These are phyloP conservation scores for Mycetomoellerius zeteki DNA, from an alignment of 1,140 invertebrate species.

Conservation along the genomic window DNA sequence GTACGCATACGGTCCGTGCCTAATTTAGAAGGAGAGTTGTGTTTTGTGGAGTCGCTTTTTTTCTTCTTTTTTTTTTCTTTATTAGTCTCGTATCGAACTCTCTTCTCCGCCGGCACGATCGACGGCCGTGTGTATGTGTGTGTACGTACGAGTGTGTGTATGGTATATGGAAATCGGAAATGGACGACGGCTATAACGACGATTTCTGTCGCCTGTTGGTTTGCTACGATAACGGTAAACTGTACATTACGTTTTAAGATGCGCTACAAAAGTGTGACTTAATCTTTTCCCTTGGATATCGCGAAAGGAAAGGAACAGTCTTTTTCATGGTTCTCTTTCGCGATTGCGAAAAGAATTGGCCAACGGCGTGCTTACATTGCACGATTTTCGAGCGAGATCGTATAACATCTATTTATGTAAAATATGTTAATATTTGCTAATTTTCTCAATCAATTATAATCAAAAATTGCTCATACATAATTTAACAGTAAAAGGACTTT, in stretches of 20 bases:
- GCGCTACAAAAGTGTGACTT: constrained; percentile 53
- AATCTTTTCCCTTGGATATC: constrained; percentile 53
- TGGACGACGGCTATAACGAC: constrained; percentile 30
- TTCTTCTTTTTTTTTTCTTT: background rate
- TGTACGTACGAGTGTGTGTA: background rate
- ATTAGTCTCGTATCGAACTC: constrained; percentile 51
- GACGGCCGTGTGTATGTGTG: background rate
- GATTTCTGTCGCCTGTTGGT: background rate
- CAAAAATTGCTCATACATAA: background rate
- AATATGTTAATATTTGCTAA: background rate
- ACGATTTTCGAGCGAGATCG: constrained; percentile 16
- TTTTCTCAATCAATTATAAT: background rate
- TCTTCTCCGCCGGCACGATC: constrained; percentile 64
- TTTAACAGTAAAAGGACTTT: background rate
- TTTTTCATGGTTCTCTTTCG: constrained; percentile 43
- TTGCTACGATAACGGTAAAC: constrained; percentile 38
- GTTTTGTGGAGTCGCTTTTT: constrained; percentile 48
- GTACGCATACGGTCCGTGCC: constrained; percentile 62
- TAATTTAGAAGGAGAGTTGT: constrained; percentile 66
- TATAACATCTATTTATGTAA: constrained; percentile 7
- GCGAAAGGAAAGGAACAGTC: constrained; percentile 59
- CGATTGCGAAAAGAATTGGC: constrained; percentile 38
- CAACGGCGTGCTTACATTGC: constrained; percentile 15
- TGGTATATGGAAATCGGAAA: background rate
- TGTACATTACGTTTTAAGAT: constrained; percentile 45